Conservation (phyloP, 1,140 invertebrate genomes). For the Coelopa frigida region DNA sequence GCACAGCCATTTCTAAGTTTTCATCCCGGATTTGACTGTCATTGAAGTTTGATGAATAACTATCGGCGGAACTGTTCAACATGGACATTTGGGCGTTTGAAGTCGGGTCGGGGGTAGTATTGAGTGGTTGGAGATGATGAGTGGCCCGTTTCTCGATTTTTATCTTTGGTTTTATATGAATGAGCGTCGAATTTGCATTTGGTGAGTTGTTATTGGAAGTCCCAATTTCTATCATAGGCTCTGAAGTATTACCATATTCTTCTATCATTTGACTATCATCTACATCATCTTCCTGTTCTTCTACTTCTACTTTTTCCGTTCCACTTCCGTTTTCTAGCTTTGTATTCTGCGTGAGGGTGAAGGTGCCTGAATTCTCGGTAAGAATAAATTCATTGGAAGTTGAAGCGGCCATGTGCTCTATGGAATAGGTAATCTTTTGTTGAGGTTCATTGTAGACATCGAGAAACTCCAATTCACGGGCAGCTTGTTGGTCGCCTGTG, state of each 20-base stretch:
- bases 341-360: slow-evolving; percentile 29
- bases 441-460: slow-evolving; percentile 28
- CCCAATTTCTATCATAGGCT: slow-evolving; percentile 15
- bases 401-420: slow-evolving; percentile 33
- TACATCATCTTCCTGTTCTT: slow-evolving; percentile 23
- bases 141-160: slow-evolving; percentile 1
- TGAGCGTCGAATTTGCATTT: too few relatives aligned
- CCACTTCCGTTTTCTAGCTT: slow-evolving; percentile 3
- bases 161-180: slow-evolving; percentile 11
- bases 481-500: not conserved
- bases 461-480: slow-evolving; percentile 29
- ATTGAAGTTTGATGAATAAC: slow-evolving; percentile 1
- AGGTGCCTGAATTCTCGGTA: slow-evolving; percentile 35
- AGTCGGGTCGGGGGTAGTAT: not conserved
- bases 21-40: too few relatives aligned
- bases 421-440: slow-evolving; percentile 40
- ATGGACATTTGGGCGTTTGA: not conserved
- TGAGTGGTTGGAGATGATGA: too few relatives aligned
- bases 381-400: slow-evolving; percentile 35
- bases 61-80: too few relatives aligned
- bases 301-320: slow-evolving; percentile 13
- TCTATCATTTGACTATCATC: slow-evolving; percentile 32
- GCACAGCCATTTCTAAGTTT: slow-evolving; percentile 44
- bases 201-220: too few relatives aligned
- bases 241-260: slow-evolving; percentile 23